Percentiles rank a stretch among this genome's conserved stretches.
Conservation (phyloP, 1,140 invertebrate species). For the Meloidogyne exigua region DNA sequence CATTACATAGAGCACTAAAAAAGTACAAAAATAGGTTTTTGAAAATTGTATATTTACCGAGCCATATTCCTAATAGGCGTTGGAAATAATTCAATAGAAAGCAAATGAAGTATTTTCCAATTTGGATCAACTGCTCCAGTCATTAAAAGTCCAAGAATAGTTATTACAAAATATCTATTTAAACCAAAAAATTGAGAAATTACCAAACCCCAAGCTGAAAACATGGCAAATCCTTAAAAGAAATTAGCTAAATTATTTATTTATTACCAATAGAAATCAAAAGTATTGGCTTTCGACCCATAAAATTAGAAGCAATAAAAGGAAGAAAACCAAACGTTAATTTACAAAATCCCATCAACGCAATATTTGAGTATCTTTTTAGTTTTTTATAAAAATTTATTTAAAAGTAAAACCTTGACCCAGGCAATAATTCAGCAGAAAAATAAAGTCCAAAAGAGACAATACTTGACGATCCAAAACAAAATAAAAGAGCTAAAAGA, state of each 20-base stretch:
- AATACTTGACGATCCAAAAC: constrained; percentile 53
- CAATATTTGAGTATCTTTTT: background rate
- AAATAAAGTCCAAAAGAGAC: constrained; percentile 64
- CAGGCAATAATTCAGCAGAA: constrained; percentile 52
- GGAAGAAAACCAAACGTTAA: constrained; percentile 44
- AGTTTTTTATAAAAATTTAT: background rate
- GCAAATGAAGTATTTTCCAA: constrained; percentile 52
- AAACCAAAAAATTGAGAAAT: background rate
- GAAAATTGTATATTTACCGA: background rate
- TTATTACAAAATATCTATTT: constrained; percentile 32
- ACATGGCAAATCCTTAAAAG: constrained; percentile 24
- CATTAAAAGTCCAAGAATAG: constrained; percentile 37
- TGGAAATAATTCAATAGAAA: constrained; percentile 52
- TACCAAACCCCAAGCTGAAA: constrained; percentile 41
- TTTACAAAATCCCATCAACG: constrained; percentile 28
- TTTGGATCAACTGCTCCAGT: constrained; percentile 51
- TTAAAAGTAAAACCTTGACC: constrained; percentile 41
- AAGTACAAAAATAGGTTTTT: background rate
- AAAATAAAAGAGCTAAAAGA: constrained; percentile 51
- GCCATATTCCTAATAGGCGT: constrained; percentile 51
- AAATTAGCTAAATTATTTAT: background rate
- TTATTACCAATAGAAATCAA: constrained; percentile 28
- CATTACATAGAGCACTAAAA: constrained; percentile 40
- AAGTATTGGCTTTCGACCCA: constrained; percentile 38
- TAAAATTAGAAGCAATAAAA: constrained; percentile 38